Conservation (phyloP, 2,888 invertebrate species). For the Dynastes hyllus region DNA sequence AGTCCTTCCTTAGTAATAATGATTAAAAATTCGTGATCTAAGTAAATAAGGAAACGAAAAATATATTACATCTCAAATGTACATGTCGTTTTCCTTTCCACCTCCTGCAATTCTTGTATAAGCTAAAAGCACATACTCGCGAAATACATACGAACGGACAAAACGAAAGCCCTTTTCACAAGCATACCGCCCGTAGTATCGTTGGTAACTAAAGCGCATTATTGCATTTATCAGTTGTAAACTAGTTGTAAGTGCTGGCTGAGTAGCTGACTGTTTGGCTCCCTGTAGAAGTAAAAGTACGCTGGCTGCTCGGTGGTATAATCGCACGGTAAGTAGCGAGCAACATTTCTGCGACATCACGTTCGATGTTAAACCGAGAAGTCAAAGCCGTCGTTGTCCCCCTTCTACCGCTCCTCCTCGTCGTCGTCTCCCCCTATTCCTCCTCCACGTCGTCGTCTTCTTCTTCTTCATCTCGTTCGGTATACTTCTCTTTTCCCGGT, state of each 20-base stretch:
- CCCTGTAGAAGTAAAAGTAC: constrained; percentile 20
- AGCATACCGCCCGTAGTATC: background rate
- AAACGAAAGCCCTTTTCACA: constrained; percentile 52
- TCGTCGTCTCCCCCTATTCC: background rate
- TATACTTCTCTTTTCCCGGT: constrained; percentile 64
- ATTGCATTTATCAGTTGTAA: constrained; percentile 61
- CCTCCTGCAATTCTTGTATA: background rate
- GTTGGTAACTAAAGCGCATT: constrained; percentile 51
- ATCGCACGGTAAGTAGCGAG: constrained; percentile 60
- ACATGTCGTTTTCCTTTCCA: constrained; percentile 2
- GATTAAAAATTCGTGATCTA: too few relatives aligned
- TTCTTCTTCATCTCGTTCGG: constrained; percentile 31
- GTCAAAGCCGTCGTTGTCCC: constrained; percentile 22
- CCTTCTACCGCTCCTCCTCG: background rate
- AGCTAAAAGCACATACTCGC: constrained; percentile 3
- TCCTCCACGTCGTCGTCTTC: constrained; percentile 5
- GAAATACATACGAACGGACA: constrained; percentile 23
- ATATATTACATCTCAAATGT: too few relatives aligned
- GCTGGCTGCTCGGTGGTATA: constrained; percentile 53
- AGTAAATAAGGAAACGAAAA: too few relatives aligned
- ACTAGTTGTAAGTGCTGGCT: constrained; percentile 61
- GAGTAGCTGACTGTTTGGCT: constrained; percentile 18
- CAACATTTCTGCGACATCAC: constrained; percentile 65
- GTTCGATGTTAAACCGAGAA: constrained; percentile 58
- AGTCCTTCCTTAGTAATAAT: too few relatives aligned